Evolutionary conservation across 2,113 vertebrate species (phyloP), one percentile per base, ranked within the genome.

Genomic region (Percina caprodes): DNA sequence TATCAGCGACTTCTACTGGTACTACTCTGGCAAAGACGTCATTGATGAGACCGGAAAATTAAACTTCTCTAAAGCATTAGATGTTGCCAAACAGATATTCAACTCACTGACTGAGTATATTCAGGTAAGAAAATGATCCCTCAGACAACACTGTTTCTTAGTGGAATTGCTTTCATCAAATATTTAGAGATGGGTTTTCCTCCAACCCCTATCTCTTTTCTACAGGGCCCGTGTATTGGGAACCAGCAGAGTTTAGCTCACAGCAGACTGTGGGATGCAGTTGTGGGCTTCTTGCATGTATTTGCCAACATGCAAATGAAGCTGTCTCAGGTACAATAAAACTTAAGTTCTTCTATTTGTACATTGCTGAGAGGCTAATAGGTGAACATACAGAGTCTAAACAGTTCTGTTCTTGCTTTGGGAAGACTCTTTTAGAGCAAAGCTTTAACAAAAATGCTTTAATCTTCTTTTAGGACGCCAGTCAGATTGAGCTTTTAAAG

Each of bases 271-370:
- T 99, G 98, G 98, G 98, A 99, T 62, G 98, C 98, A 1, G 97
- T 99, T 74, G 98, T 99, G 59, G 98, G 98, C 63, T 99, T 99
- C 87, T 95, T 99, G 88, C 98, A 99, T 19, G 98, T 99, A 2
- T 99, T 99, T 90, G 98, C 98, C 73, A 99, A 99, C 92, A 98
- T 99, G 98, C 98, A 99, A 92, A 99, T 99, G 98, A 99, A 99
- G 93, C 95, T 99, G 19, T 99, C 98, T 58, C 98, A 99, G 97
- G 98, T 99, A 96, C 21, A 52, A 10, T 51, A 54, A 14, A n/a
- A 3, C 45, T 39, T 42, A 11, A 2, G 5, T 77, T 66, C 0
- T 23, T 62, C 18, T 24, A 4, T 15, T 54, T 45, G 10, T 24
- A 15, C 23, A 45, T 55, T 56, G 1, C 24, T 69, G 23, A 35